phyloP scores from a whole-genome alignment of 2,797 vertebrate species.

The Helicolenus hilgendorfi region DNA sequence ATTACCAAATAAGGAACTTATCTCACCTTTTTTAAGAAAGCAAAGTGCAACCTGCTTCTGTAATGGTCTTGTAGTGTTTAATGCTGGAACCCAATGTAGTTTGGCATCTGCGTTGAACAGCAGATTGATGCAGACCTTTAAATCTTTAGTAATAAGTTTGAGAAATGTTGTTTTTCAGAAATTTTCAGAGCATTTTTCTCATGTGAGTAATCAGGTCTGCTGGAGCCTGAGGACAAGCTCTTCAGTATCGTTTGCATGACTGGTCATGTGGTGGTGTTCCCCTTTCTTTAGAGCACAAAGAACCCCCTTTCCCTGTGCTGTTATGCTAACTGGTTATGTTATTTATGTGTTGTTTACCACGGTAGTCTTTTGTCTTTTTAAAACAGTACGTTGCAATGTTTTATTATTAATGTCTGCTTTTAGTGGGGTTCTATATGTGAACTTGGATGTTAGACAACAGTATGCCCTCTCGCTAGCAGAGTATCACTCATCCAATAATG shows the following conservation, averaged over 20 bases:
- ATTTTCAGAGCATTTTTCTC: not conserved
- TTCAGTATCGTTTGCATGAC: conserved; percentile 14
- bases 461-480: not conserved
- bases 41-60: no score
- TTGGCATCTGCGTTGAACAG: not conserved
- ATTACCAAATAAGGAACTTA: not conserved
- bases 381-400: not conserved
- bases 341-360: not conserved
- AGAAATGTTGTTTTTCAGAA: conserved; percentile 5
- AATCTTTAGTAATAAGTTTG: not conserved
- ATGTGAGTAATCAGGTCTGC: conserved; percentile 4
- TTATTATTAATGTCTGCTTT: not conserved
- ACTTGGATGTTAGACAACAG: not conserved
- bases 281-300: conserved; percentile 7
- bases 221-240: conserved; percentile 7
- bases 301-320: not conserved
- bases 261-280: conserved; percentile 39
- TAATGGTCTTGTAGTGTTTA: no score
- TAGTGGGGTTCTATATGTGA: not conserved
- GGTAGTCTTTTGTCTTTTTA: not conserved
- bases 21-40: no score
- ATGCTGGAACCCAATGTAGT: no score
- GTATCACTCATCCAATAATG: not conserved
- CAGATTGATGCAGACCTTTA: not conserved
- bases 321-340: not conserved